Evolutionary conservation across 1,140 invertebrate species (phyloP), one percentile per base, ranked within the genome.

Genomic region (Watersipora subatra): DNA sequence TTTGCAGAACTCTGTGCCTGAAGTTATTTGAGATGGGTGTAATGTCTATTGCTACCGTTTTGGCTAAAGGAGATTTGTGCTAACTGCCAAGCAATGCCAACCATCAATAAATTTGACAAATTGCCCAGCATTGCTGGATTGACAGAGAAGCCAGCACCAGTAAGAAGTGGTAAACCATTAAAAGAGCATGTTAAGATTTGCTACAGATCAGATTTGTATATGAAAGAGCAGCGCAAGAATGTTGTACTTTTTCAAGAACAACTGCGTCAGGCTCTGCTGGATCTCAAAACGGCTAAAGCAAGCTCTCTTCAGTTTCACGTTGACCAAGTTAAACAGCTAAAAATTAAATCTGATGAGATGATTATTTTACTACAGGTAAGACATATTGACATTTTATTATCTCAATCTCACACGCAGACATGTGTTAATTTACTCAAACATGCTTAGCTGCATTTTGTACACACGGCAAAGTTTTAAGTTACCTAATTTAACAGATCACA

Each of bases 181-280:
- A 67, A 73, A 62, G 66, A 70, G 12, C 68, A 75, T 57, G 73
- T 75, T 55, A 70, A 69, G 56, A 72, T 77, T 17, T 73, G 74
- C 20, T 74, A 77, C 61, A 64, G 74, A 1, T 78, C 75, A 59
- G 76, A 78, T 64, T 68, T 76, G 30, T 68, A 76, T 3, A 71
- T 77, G 67, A 69, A 72, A 62, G 74, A 78, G 63, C 76, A 77
- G 69, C 75, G 76, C 57, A 66, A 67, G 64, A 22, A 64, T 27
- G 19, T 20, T 66, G 24, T 59, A 3, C 19, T 20, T 3, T 19
- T 66, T 24, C 76, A 77, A 62, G 68, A 68, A 30, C 68, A 68
- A 2, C 61, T 78, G 22, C 68, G 71, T 57, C 68, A 67, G 61
- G 70, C 72, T 19, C 56, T 77, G 19, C 59, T 55, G 26, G 70